Evolutionary conservation across 2,113 vertebrate species (phyloP).

Genomic region (Istiophorus platypterus): DNA sequence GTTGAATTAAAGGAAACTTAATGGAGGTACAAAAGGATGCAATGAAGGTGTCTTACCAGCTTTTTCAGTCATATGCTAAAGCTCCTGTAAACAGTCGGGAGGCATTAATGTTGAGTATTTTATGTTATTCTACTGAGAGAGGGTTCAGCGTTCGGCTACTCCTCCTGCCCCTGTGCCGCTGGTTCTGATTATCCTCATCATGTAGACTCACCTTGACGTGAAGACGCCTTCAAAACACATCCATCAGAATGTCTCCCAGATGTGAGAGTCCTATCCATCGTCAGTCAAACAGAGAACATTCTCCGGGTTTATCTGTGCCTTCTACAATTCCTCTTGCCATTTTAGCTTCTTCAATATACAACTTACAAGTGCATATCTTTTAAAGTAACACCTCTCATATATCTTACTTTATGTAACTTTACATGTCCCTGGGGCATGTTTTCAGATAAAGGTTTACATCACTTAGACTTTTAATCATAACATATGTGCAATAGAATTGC

Average conservation of each 20-base stretch:
- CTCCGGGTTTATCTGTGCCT: not conserved
- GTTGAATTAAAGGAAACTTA: not conserved
- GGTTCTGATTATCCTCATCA: conserved; percentile 34
- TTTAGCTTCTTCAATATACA: not conserved
- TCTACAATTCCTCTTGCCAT: not conserved
- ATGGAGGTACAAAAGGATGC: not conserved
- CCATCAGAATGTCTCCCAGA: conserved; percentile 11
- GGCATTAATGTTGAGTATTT: not conserved
- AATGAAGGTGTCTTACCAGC: not conserved
- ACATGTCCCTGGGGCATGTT: not conserved
- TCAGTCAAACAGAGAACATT: not conserved
- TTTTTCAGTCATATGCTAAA: not conserved
- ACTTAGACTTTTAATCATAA: not conserved
- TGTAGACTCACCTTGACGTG: conserved; percentile 17
- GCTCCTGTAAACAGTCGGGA: not conserved
- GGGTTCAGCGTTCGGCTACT: not conserved
- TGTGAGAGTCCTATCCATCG: conserved; percentile 5
- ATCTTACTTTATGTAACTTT: not conserved
- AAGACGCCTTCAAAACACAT: too few relatives aligned
- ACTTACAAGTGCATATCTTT: not conserved
- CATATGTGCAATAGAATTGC: not conserved
- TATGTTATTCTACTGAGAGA: not conserved
- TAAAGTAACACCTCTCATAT: not conserved
- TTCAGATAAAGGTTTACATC: not conserved
- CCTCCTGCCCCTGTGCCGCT: not conserved